Evolutionary conservation across 2,888 invertebrate species (phyloP).

Genomic region (Acanthosepion esculentum): DNA sequence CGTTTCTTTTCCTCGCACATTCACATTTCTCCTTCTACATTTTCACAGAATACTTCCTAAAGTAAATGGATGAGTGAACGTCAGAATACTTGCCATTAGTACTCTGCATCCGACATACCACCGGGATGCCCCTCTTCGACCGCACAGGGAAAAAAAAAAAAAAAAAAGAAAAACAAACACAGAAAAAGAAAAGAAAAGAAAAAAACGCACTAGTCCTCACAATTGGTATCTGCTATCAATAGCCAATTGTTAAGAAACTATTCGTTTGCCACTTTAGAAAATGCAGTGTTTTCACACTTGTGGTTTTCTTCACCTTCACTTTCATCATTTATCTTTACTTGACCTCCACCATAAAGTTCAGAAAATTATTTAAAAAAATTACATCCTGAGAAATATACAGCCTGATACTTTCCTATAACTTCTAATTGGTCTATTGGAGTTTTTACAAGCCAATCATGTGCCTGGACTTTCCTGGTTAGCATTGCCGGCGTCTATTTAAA

Average conservation of each 20-base stretch:
- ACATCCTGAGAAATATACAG: conserved; percentile 33
- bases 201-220: neutral
- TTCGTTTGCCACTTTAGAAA: neutral
- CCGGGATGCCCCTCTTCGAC: neutral
- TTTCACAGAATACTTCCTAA: neutral
- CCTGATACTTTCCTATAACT: neutral
- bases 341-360: conserved; percentile 33
- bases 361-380: neutral
- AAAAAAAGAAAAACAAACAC: no score
- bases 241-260: neutral
- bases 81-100: neutral
- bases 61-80: neutral
- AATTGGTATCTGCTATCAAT: neutral
- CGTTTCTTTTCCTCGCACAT: neutral
- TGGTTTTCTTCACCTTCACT: conserved; percentile 22
- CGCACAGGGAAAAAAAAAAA: neutral
- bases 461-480: neutral
- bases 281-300: neutral
- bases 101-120: neutral
- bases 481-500: conserved; percentile 11
- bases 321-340: neutral
- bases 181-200: no score
- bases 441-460: conserved; percentile 2
- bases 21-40: neutral
- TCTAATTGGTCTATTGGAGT: neutral